These are phyloP conservation scores for Entomyzon cyanotis DNA, from an alignment of 2,113 vertebrate genomes.

Conservation along the genomic window DNA sequence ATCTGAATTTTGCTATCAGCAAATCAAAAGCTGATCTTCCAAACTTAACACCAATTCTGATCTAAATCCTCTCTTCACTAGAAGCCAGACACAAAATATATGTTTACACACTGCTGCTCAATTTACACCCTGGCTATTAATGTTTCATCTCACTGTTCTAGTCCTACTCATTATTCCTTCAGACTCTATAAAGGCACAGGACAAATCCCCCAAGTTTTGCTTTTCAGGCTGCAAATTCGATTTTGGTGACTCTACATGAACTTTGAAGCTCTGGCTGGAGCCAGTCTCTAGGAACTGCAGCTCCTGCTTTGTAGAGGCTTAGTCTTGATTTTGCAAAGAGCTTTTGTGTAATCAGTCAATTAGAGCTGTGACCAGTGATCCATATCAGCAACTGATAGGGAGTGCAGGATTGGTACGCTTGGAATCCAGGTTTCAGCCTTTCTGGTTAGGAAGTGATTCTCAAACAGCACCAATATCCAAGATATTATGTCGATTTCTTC, in stretches of 20 bases:
- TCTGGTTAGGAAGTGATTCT: background rate
- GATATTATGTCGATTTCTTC: background rate
- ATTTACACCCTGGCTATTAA: background rate
- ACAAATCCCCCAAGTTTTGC: background rate
- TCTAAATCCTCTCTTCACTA: constrained; percentile 35
- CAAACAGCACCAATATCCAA: background rate
- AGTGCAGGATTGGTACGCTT: background rate
- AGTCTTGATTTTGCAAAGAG: constrained; percentile 36
- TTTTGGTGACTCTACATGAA: background rate
- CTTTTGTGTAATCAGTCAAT: constrained; percentile 46
- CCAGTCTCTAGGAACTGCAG: background rate
- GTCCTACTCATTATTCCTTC: background rate
- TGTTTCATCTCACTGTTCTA: background rate
- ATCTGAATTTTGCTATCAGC: constrained; percentile 10
- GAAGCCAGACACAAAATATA: background rate
- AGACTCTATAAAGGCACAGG: background rate
- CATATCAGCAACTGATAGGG: background rate
- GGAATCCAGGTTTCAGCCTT: constrained; percentile 24
- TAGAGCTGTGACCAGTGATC: constrained; percentile 42
- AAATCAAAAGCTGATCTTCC: constrained; percentile 12
- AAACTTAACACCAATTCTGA: constrained; percentile 2
- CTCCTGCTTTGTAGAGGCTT: background rate
- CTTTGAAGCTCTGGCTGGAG: background rate
- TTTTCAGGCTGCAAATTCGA: constrained; percentile 19
- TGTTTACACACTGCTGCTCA: background rate